Conservation (phyloP, 2,888 invertebrate genomes). For the Parnassius orleans region DNA sequence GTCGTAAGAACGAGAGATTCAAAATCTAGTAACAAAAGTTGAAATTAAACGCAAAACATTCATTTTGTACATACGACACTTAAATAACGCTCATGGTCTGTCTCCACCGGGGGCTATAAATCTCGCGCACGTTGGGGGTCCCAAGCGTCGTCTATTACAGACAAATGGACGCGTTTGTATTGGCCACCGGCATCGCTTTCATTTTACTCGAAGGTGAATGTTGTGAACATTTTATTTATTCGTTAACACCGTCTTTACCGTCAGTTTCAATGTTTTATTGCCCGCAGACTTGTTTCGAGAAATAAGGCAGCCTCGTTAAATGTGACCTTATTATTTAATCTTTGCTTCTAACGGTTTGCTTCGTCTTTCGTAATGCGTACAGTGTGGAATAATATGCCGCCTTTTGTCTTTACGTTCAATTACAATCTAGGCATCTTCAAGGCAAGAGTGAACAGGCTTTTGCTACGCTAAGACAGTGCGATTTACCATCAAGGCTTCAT, state of each 20-base stretch:
- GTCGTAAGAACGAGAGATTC: no score
- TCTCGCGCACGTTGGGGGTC: constrained; percentile 1
- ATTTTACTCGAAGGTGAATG: constrained; percentile 9
- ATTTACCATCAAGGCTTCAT: no score
- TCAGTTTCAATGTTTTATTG: not conserved
- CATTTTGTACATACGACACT: not conserved
- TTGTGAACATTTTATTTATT: not conserved
- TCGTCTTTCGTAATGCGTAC: no score
- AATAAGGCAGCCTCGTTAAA: no score
- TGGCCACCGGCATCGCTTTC: constrained; percentile 9
- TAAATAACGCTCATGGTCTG: not conserved
- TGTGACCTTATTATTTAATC: no score
- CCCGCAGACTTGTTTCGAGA: no score
- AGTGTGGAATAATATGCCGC: no score
- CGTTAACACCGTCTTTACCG: not conserved
- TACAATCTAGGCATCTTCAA: no score
- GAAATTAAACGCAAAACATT: not conserved
- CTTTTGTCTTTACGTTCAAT: no score
- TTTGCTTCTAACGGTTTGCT: no score
- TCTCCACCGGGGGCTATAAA: constrained; percentile 9
- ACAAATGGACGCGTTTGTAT: constrained; percentile 20
- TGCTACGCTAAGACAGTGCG: no score
- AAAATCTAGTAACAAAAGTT: not conserved
- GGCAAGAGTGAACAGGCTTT: no score
- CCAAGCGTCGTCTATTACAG: constrained; percentile 8